Evolutionary conservation across 2,888 invertebrate species (phyloP), one percentile per base, ranked within the genome.

Genomic region (Clistopyga incitator): DNA sequence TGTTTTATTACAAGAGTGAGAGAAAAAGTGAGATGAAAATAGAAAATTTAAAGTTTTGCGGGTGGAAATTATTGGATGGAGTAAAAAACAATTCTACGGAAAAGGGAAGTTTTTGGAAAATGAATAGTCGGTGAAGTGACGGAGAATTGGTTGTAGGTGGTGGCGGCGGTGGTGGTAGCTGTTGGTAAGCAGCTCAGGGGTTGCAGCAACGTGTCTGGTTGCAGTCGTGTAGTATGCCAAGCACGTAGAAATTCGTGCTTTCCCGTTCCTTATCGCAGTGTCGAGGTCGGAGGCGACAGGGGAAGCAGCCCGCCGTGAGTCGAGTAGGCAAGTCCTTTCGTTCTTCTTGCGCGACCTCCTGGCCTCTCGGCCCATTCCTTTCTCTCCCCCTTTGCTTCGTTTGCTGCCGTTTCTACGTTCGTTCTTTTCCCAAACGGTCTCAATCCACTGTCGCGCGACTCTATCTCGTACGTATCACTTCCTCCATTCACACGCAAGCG

Each of bases 241-340:
- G 88, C 91, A 91, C 91, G 91, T 91, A 90, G 89, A 89, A 88
- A 89, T 90, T 90, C 90, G 88, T 89, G 89, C 89, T 85, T 88
- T 85, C 86, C 89, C 85, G 86, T 88, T 88, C 85, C 88, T 89
- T 90, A 88, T 90, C 88, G 75, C 70, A 54, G 61, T 75, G 78
- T 75, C 50, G 79, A 79, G 78, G 82, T 81, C 75, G 77, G 50
- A 42, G 64, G 45, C 52, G 72, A 71, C 34, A 50, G 50, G 34
- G 42, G 34, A 61, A 29, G 50, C 45, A n/a, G n/a, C n/a, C n/a
- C n/a, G n/a, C 18, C 59, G 61, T 54, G 67, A 52, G 78, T 20
- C 64, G 54, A 45, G 77, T 52, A 42, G 72, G 34, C 77, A 71
- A 71, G 71, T 74, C 34, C 75, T 75, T 71, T 76, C 59, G 47